A percentile compares a stretch with the other conserved stretches of the same genome.
Conservation (phyloP, 2,113 vertebrate species). For the Oriolus oriolus region DNA sequence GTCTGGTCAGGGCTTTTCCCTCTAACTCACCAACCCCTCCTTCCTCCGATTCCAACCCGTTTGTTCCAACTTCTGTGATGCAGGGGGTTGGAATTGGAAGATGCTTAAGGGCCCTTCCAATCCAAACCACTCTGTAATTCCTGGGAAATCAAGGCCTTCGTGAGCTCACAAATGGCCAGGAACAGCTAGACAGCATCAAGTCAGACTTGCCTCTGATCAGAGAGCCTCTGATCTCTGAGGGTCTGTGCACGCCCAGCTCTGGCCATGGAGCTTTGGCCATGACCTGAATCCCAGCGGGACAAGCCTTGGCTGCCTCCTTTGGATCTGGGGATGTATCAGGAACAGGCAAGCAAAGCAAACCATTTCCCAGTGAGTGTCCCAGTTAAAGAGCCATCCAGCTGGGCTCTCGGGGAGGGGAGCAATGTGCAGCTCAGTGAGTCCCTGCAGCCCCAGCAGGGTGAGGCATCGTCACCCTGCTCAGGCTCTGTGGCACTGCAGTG, state of each 20-base stretch:
- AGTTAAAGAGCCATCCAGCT: rapidly evolving
- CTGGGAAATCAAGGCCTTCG: too few relatives aligned
- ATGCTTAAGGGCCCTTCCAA: too few relatives aligned
- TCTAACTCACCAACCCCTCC: too few relatives aligned
- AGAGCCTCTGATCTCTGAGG: not conserved
- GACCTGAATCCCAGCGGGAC: not conserved
- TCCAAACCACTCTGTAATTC: too few relatives aligned
- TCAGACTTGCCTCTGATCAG: too few relatives aligned
- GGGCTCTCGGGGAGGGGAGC: not conserved
- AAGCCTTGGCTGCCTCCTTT: not conserved
- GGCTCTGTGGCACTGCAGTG: not conserved
- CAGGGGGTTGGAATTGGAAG: too few relatives aligned
- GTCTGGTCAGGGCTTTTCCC: not conserved
- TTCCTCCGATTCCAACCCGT: too few relatives aligned
- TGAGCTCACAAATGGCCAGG: too few relatives aligned
- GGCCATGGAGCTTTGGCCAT: not conserved
- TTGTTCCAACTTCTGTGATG: too few relatives aligned
- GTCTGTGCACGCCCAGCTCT: not conserved
- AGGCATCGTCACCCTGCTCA: rapidly evolving
- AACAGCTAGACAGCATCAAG: too few relatives aligned
- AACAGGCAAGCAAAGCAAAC: not conserved
- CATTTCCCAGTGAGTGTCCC: not conserved
- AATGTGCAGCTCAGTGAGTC: not conserved
- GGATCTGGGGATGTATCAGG: not conserved
- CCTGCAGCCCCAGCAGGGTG: rapidly evolving